Evolutionary conservation across 2,113 vertebrate species (phyloP), one percentile per base, ranked within the genome.

Genomic region (Lagopus muta): DNA sequence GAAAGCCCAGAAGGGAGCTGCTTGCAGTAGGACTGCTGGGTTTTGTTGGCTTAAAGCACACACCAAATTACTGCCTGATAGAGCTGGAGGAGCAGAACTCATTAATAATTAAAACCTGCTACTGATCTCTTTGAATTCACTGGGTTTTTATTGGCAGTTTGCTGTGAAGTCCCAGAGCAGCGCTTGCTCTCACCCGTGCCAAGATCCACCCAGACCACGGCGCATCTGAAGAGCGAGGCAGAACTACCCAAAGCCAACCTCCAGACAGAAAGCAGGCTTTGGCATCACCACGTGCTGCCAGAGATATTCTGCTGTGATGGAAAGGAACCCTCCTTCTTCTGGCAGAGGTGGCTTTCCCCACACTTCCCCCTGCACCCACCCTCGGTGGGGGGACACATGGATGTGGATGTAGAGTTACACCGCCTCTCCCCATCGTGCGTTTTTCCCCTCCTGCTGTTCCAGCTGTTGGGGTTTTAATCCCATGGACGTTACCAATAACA

Each of bases 371-470:
- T 20, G 30, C 32, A 58, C 7, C 55, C 55, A 50, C 24, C 22
- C 48, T 12, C 3, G 6, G 48, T 13, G 54, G 8, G 54, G 8
- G 52, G 52, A 16, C 52, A 28, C 14, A 5, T 17, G 28, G 27
- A 16, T 30, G 54, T 9, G 28, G 27, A 55, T 30, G 54, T 9
- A 16, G 13, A 13, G 14, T 28, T 47, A 40, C 36, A 13, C 50
- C 27, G 55, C 12, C 54, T 52, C 60, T 64, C 54, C 47, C 60
- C 72, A 92, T 5, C 32, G 25, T 0, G 0, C 0, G 0, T 27
- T 73, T 30, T 25, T 7, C 43, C 54, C 22, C 24, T 82, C 52
- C 21, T 22, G 7, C 27, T 45, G 28, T 50, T 75, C 27, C 64
- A 70, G n/a, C 10, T 74, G 13, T 55, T 30, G 27, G 27, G 32